Evolutionary conservation across 2,888 invertebrate species (phyloP).

Genomic region (Prosapia bicincta): DNA sequence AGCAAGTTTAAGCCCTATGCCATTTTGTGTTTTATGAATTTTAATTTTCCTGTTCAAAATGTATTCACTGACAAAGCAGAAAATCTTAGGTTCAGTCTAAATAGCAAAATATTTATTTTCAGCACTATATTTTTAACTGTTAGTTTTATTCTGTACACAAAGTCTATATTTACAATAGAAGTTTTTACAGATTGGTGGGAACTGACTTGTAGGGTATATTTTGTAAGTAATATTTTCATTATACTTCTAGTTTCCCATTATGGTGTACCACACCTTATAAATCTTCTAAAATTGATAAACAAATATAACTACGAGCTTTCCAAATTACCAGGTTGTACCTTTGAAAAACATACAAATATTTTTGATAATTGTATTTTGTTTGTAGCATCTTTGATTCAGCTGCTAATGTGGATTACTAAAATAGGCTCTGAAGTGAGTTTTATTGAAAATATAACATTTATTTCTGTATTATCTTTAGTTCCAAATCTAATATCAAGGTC

Average conservation of each 20-base stretch:
- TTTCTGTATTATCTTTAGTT: no score
- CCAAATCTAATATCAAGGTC: neutral
- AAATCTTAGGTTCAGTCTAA: neutral
- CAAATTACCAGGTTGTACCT: neutral
- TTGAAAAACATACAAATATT: neutral
- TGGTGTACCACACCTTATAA: neutral
- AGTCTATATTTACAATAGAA: no score
- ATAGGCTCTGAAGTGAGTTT: no score
- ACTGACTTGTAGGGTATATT: no score
- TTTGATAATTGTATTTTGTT: neutral
- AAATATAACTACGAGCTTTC: neutral
- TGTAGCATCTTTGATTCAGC: no score
- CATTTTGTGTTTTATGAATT: neutral
- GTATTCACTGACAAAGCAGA: neutral
- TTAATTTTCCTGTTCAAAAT: neutral
- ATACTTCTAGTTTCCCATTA: neutral
- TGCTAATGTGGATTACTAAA: no score
- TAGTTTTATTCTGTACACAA: no score
- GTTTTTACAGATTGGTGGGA: no score
- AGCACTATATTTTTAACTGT: no score
- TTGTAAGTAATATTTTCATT: neutral
- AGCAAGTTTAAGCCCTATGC: neutral
- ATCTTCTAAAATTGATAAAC: neutral
- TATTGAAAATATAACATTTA: no score
- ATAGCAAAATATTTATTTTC: neutral